A percentile compares a stretch with the other conserved stretches of the same genome.
Evolutionary conservation across 2,113 vertebrate genomes (phyloP).

Genomic region (Eira barbara): DNA sequence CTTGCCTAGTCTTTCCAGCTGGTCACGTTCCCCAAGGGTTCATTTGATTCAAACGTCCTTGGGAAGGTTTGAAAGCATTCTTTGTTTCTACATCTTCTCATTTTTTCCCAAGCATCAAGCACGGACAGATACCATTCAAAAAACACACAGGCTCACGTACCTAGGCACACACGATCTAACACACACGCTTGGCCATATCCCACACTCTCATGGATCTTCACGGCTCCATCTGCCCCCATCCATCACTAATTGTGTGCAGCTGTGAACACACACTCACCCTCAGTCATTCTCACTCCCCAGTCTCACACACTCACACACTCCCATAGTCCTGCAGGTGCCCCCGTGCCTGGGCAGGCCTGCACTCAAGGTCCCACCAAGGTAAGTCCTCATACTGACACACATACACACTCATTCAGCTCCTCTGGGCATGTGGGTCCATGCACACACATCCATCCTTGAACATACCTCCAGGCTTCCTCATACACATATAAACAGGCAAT

Average conservation of each 20-base stretch:
- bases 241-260: background rate
- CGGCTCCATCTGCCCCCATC: background rate
- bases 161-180: background rate
- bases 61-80: conserved; percentile 13
- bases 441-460: background rate
- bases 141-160: background rate
- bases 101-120: background rate
- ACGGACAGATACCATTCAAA: background rate
- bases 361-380: background rate
- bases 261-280: background rate
- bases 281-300: background rate
- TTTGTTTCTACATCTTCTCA: conserved; percentile 17
- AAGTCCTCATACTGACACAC: background rate
- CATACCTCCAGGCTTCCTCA: background rate
- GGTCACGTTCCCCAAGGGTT: background rate
- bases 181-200: background rate
- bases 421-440: background rate
- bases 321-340: background rate
- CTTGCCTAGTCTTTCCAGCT: background rate
- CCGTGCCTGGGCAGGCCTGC: background rate
- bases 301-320: background rate
- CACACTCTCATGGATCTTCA: background rate
- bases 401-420: background rate
- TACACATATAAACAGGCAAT: background rate
- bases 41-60: background rate